Percentiles rank a stretch among this genome's conserved stretches.
Evolutionary conservation across 2,113 vertebrate species (phyloP).

Genomic region (Passer montanus): DNA sequence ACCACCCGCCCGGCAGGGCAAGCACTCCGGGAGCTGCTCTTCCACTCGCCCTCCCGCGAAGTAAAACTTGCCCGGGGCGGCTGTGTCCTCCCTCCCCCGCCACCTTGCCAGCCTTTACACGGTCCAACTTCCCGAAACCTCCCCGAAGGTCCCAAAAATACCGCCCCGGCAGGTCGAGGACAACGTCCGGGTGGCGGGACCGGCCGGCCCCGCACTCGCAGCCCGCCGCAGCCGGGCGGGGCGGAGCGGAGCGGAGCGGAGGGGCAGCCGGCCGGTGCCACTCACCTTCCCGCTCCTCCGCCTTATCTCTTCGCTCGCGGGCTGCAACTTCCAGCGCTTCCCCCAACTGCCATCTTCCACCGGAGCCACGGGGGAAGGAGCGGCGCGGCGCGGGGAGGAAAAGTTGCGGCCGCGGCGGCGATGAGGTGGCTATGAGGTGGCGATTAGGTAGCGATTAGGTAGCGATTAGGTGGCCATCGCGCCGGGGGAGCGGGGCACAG

Average conservation of each 20-base stretch:
- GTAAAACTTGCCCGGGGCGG: not conserved
- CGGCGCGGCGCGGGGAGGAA: not conserved
- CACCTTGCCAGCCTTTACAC: not conserved
- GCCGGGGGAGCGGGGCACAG: not conserved
- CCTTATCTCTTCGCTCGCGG: slow-evolving; percentile 58
- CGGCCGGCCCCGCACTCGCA: not conserved
- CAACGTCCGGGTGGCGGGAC: not conserved
- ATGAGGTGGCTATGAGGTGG: not conserved
- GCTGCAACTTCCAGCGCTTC: slow-evolving; percentile 65
- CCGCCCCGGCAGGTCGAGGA: not conserved
- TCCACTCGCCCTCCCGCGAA: not conserved
- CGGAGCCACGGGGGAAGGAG: not conserved
- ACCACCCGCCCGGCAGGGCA: not conserved
- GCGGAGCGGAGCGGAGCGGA: not conserved
- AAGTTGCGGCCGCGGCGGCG: slow-evolving; percentile 19
- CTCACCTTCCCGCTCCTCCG: slow-evolving; percentile 62
- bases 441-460: not conserved
- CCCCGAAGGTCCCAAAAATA: not conserved
- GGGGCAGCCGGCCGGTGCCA: not conserved
- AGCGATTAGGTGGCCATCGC: not conserved
- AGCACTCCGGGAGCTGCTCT: not conserved
- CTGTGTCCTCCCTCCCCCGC: not conserved
- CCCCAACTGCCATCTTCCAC: slow-evolving; percentile 70
- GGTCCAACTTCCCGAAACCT: slow-evolving; percentile 14
- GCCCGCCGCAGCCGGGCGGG: not conserved